Conservation (phyloP, 2,797 vertebrate genomes). For the Cuculus canorus region DNA sequence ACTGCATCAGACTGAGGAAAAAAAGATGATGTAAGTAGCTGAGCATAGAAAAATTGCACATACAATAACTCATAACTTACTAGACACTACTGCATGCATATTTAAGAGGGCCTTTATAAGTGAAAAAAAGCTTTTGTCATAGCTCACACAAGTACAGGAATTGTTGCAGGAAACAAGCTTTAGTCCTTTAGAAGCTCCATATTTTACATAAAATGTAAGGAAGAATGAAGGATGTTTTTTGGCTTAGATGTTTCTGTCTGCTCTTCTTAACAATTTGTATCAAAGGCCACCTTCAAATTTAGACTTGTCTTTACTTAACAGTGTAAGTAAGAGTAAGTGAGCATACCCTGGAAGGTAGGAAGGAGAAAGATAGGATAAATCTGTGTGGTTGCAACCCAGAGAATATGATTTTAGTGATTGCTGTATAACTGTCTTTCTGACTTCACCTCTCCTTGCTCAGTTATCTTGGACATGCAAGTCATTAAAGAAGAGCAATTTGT, state of each 20-base stretch:
- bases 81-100: neutral
- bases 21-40: neutral
- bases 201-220: neutral
- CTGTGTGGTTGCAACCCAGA: neutral
- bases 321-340: neutral
- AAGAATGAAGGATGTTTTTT: neutral
- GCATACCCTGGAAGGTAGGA: neutral
- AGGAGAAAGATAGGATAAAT: neutral
- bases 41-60: neutral
- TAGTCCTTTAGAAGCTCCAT: neutral
- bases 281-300: neutral
- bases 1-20: neutral
- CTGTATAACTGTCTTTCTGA: neutral
- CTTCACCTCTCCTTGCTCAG: neutral
- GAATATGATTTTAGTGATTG: neutral
- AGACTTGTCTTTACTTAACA: neutral
- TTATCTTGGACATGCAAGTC: neutral
- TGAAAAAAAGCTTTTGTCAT: neutral
- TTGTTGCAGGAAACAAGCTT: neutral
- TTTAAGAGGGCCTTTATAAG: neutral
- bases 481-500: neutral
- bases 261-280: neutral
- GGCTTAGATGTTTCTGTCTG: neutral
- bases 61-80: neutral
- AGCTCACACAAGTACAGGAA: neutral